Percentiles rank a stretch among this genome's conserved stretches.
phyloP scores from a whole-genome alignment of 2,113 vertebrate genomes.

The Miniopterus natalensis region DNA sequence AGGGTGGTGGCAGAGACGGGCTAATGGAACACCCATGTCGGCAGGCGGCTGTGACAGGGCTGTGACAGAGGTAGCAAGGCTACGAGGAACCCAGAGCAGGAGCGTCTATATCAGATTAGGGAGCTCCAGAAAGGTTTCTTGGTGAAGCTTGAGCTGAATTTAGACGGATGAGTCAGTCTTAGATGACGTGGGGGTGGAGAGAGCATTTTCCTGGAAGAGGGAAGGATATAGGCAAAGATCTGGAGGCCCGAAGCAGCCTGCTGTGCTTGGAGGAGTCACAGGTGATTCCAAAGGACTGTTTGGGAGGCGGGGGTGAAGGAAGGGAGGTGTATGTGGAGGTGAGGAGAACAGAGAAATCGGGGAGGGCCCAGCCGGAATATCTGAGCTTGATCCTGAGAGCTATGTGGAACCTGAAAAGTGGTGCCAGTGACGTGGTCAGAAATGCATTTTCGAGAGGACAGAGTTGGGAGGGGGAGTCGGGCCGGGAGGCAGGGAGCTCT shows the following conservation, averaged over 20 bases:
- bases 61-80: not conserved
- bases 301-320: not conserved
- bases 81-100: not conserved
- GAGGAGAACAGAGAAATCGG: not conserved
- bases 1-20: not conserved
- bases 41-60: not conserved
- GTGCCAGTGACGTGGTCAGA: not conserved
- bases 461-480: not conserved
- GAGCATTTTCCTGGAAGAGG: constrained; percentile 71
- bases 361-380: not conserved
- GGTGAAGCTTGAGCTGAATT: constrained; percentile 62
- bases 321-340: not conserved
- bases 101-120: constrained; percentile 6
- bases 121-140: constrained; percentile 56
- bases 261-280: constrained; percentile 45
- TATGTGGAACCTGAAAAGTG: not conserved
- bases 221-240: constrained; percentile 53
- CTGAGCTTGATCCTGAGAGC: constrained; percentile 46
- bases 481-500: not conserved
- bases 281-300: constrained; percentile 19
- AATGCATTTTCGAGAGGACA: not conserved
- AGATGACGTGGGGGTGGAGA: not conserved
- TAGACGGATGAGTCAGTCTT: constrained; percentile 72
- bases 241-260: not conserved
- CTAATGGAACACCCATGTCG: not conserved